Conservation (phyloP, 2,113 vertebrate species). For the Cepphus grylle region DNA sequence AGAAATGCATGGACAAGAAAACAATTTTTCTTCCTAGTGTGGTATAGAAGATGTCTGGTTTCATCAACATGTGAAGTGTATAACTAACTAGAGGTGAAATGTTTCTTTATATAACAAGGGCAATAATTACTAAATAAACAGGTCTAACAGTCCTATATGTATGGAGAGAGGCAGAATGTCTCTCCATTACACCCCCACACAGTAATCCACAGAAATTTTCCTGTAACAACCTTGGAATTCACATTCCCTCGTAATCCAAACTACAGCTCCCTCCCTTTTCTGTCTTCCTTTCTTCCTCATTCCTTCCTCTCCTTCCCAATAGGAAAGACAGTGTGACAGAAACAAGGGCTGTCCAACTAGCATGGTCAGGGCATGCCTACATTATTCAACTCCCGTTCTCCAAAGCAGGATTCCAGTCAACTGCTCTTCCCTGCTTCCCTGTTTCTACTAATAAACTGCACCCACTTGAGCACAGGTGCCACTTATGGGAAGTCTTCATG, state of each 20-base stretch:
- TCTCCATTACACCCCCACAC: not conserved
- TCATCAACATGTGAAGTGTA: not conserved
- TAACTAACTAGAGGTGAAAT: not conserved
- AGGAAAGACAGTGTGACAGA: not conserved
- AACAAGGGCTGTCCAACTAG: not conserved
- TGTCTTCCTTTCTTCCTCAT: not conserved
- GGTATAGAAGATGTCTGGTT: not conserved
- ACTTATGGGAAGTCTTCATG: not conserved
- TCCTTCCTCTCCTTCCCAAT: not conserved
- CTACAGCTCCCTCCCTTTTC: not conserved
- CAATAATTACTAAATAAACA: not conserved
- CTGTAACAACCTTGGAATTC: not conserved
- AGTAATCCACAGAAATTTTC: not conserved
- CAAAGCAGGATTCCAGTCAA: not conserved
- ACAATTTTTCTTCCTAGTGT: not conserved
- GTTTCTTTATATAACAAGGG: not conserved
- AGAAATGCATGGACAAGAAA: not conserved
- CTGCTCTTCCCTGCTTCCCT: not conserved
- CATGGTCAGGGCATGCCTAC: not conserved
- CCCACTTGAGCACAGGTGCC: not conserved
- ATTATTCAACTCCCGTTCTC: not conserved
- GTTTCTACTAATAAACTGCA: not conserved
- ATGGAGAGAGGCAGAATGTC: not conserved
- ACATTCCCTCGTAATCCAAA: not conserved
- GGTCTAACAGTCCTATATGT: fast-evolving